These are phyloP conservation scores for Simalia tracyae DNA, from an alignment of 2,797 vertebrate species.

Conservation along the genomic window DNA sequence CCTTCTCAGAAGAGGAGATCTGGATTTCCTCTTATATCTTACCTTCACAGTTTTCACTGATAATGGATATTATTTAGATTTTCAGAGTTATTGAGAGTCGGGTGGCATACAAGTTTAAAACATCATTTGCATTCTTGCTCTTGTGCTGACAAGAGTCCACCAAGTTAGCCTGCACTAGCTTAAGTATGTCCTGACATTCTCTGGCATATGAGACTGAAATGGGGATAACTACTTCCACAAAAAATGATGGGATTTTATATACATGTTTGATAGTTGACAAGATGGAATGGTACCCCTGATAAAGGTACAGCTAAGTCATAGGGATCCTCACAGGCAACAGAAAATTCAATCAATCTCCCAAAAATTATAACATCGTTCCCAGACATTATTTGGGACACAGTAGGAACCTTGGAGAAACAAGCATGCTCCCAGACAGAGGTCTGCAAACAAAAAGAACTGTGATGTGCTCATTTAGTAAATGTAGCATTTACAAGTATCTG, in stretches of 20 bases:
- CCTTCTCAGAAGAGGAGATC: background rate
- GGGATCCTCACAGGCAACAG: background rate
- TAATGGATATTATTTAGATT: background rate
- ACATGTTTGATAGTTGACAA: background rate
- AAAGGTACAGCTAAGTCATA: background rate
- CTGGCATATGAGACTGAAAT: background rate
- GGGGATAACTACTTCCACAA: background rate
- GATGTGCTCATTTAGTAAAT: background rate
- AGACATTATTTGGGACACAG: background rate
- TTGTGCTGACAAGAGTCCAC: background rate
- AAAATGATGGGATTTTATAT: background rate
- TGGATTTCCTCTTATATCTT: background rate
- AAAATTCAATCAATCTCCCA: background rate
- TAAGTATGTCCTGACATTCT: background rate
- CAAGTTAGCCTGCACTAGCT: background rate
- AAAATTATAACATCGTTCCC: background rate
- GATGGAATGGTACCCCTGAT: background rate
- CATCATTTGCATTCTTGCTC: background rate
- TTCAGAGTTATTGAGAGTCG: background rate
- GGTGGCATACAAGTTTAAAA: background rate
- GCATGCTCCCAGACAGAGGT: background rate
- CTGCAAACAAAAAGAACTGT: background rate
- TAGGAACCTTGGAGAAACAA: background rate
- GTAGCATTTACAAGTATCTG: background rate
- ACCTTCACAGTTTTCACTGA: background rate